Evolutionary conservation across 2,888 invertebrate species (phyloP), one percentile per base, ranked within the genome.

Genomic region (Sclerodermus sp.): DNA sequence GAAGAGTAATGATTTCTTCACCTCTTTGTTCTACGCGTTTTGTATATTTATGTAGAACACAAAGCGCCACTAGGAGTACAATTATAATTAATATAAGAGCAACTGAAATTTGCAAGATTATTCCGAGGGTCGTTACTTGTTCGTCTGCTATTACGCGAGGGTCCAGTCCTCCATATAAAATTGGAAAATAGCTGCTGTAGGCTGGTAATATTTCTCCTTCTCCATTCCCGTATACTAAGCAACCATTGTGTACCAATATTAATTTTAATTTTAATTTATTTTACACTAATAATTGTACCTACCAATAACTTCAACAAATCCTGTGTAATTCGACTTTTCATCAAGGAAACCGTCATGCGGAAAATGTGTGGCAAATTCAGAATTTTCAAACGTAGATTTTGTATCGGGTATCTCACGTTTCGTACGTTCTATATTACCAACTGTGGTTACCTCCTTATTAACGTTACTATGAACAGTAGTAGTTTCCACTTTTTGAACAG

Each of bases 281-380:
- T 37, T 18, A 30, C 10, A 30, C 8, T 31, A n/a, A 39, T 32
- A 37, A 36, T 34, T n/a, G n/a, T 49, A 80, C 83, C 80, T 77
- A 90, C 91, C 87, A 64, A 91, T 87, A 10, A 93, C 82, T 81
- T 93, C 92, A 31, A 94, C 82, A 71, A 91, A 93, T 15, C 91
- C 88, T 0, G 93, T 92, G 64, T 95, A 95, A 73, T 91, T 91
- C 10, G 90, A 87, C 45, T 83, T 84, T 12, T 87, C 82, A 68
- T 92, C 90, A 42, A 95, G 82, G 45, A 81, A 82, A 0, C 93
- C 92, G 75, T 93, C 93, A 51, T 82, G 82, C 1, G 86, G 82
- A 17, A 80, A 76, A 58, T 79, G 57, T 5, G 50, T 45, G 14
- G 49, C 52, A 15, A 47, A 47, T 66, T 74, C 79, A 45, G 38